A percentile compares a stretch with the other conserved stretches of the same genome.
Conservation (phyloP, 2,113 vertebrate species). For the Tamias sibiricus region DNA sequence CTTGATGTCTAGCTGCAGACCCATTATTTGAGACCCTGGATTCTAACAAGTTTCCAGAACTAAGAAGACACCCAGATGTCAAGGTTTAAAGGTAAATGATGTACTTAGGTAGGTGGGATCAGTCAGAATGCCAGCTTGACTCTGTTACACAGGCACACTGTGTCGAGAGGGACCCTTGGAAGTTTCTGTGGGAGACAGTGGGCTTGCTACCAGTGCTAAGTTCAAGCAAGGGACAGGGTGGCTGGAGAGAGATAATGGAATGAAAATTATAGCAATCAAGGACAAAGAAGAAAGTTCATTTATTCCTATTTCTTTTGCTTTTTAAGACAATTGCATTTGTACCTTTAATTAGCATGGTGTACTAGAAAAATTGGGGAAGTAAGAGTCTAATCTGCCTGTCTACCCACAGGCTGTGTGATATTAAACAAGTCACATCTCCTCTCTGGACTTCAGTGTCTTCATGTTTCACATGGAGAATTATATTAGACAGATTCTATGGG, state of each 20-base stretch:
- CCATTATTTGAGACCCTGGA: constrained; percentile 49
- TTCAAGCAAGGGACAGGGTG: background rate
- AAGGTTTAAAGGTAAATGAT: constrained; percentile 83
- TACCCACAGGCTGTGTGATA: background rate
- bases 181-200: background rate
- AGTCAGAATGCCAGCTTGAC: background rate
- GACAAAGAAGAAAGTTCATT: background rate
- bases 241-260: background rate
- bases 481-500: background rate
- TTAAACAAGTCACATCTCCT: background rate
- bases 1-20: constrained; percentile 64
- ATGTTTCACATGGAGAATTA: background rate
- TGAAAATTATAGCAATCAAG: background rate
- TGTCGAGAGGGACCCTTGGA: background rate
- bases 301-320: background rate
- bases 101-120: background rate
- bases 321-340: background rate
- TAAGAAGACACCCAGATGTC: constrained; percentile 64
- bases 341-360: background rate
- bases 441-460: background rate
- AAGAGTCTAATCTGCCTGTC: background rate
- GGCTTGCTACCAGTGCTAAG: background rate
- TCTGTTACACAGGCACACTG: background rate
- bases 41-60: constrained; percentile 68
- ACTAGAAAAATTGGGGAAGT: background rate